Conservation (phyloP, 2,113 vertebrate genomes). For the Illadopsis cleaveri region DNA sequence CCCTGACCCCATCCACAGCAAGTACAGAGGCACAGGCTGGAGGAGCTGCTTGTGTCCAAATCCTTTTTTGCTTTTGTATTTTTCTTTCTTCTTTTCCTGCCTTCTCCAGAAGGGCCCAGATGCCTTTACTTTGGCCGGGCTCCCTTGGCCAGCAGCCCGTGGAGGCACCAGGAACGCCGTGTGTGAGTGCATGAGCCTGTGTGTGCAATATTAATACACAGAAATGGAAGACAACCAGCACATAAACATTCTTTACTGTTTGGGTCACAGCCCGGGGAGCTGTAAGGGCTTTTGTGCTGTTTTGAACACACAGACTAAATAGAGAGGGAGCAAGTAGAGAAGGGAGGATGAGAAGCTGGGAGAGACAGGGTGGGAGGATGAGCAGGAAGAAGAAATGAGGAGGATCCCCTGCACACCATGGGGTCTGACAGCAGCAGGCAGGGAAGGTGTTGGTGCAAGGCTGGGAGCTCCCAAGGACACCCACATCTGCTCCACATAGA, state of each 20-base stretch:
- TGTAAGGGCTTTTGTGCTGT: constrained; percentile 55
- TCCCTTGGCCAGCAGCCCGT: constrained; percentile 47
- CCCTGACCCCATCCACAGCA: neutral
- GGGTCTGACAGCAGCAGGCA: neutral
- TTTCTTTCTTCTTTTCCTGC: constrained; percentile 5
- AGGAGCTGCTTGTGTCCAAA: neutral
- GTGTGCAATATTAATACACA: constrained; percentile 48
- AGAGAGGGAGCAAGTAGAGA: neutral
- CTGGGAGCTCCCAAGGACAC: neutral
- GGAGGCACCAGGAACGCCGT: constrained; percentile 28
- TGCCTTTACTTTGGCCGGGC: constrained; percentile 64
- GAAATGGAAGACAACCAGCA: constrained; percentile 61
- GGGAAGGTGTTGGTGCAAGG: neutral
- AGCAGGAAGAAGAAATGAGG: neutral
- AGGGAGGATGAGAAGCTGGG: neutral
- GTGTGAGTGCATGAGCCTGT: constrained; percentile 31
- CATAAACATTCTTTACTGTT: constrained; percentile 72
- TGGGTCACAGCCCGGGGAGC: constrained; percentile 63
- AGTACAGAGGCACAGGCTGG: neutral
- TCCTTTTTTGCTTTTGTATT: constrained; percentile 7
- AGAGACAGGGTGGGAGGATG: neutral
- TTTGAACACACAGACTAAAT: constrained; percentile 41
- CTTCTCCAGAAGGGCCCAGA: constrained; percentile 57
- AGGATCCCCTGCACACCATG: neutral
- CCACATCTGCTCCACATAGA: neutral